Base-by-base conservation (phyloP, 2,888 invertebrate genomes). In the Octonoba sinensis region DNA sequence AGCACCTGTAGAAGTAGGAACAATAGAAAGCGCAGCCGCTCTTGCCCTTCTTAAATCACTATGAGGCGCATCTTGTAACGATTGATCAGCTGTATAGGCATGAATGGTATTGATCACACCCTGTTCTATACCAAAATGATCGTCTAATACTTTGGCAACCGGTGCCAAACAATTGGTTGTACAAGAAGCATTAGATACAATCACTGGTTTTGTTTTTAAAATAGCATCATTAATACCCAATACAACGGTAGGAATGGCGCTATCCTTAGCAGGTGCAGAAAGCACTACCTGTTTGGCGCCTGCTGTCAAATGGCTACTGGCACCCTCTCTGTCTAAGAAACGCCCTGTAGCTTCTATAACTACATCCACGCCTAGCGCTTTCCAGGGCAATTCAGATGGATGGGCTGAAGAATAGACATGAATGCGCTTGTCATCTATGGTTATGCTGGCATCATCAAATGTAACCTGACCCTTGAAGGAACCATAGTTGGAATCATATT, bases 131-230 rank as follows among this genome's bases (percentile, higher is more conserved):
- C 94, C 94, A 87, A 96, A 99, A 89, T 96, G 96, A 89, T 98
- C 96, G 87, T 98, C 91, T 88, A 99, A 93, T 85, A 99, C 96
- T 89, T 99, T 99, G 86, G 97, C 97, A 76, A 99, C 91, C 57
- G 98, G 98, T 86, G 98, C 98, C 86, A 99, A 91, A 89, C 98
- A 98, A 91, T 99, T 99, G 88, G 98, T 99, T 83, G 98, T 99
- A 92, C 98, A 99, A 22, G 97, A 97, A 65, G 98, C 98, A 88
- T 98, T 98, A 85, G n/a, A n/a, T n/a, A n/a, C n/a, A n/a, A n/a
- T n/a, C n/a, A n/a, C n/a, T n/a, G n/a, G n/a, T n/a, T n/a, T n/a
- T n/a, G n/a, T n/a, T n/a, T n/a, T n/a, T n/a, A n/a, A n/a, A n/a
- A n/a, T n/a, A n/a, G n/a, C n/a, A n/a, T n/a, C n/a, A n/a, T n/a